Evolutionary conservation across 2,797 vertebrate genomes (phyloP).

Genomic region (Coendou prehensilis): DNA sequence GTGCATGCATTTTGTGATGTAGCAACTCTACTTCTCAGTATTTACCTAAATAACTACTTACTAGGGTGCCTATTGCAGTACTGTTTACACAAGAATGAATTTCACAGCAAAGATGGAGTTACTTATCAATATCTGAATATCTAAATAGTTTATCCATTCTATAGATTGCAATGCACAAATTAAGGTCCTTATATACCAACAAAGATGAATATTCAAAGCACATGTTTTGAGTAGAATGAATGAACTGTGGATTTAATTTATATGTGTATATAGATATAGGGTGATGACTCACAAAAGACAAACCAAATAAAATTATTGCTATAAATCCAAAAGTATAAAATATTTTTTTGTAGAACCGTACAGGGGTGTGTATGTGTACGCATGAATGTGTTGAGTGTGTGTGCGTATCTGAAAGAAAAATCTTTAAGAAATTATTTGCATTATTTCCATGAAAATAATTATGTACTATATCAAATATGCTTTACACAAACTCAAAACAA

Average conservation of each 20-base stretch:
- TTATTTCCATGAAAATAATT: not conserved
- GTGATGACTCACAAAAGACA: not conserved
- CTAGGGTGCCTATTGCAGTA: not conserved
- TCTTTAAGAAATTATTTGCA: not conserved
- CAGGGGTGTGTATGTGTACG: not conserved
- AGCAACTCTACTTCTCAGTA: not conserved
- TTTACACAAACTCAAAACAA: not conserved
- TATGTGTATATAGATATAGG: not conserved
- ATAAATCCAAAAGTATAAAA: not conserved
- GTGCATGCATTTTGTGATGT: not conserved
- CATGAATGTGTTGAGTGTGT: not conserved
- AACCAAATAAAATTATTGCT: not conserved
- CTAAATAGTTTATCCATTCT: not conserved
- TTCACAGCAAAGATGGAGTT: not conserved
- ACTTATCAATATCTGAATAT: not conserved
- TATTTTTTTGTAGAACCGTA: not conserved
- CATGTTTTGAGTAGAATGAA: not conserved
- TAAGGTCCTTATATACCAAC: not conserved
- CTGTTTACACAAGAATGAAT: not conserved
- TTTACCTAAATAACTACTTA: not conserved
- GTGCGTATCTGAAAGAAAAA: not conserved
- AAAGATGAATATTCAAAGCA: not conserved
- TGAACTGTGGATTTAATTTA: not conserved
- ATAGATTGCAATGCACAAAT: not conserved
- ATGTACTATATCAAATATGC: not conserved